These are phyloP conservation scores for Embiotoca jacksoni DNA, from an alignment of 2,113 vertebrate species.

Conservation along the genomic window DNA sequence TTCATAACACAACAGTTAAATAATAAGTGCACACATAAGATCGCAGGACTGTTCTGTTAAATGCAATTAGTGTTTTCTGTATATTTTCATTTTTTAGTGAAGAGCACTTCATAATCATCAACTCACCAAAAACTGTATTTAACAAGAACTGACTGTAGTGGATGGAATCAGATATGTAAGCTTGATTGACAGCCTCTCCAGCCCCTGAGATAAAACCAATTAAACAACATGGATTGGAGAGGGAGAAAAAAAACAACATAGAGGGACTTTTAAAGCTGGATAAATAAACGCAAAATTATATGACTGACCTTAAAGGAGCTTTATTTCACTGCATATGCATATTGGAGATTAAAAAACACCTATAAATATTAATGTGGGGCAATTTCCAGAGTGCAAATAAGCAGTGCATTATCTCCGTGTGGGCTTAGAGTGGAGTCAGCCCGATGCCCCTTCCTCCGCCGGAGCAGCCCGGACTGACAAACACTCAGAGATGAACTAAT, in stretches of 20 bases:
- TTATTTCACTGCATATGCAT: slow-evolving; percentile 79
- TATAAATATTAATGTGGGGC: slow-evolving; percentile 85
- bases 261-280: slow-evolving; percentile 76
- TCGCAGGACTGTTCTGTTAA: slow-evolving; percentile 3
- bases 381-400: slow-evolving; percentile 82
- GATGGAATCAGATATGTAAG: slow-evolving; percentile 72
- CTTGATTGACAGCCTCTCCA: slow-evolving; percentile 81
- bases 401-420: slow-evolving; percentile 79
- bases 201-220: slow-evolving; percentile 75
- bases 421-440: slow-evolving; percentile 74
- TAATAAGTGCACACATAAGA: background rate
- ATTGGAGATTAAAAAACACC: slow-evolving; percentile 81
- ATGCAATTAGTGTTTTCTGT: background rate
- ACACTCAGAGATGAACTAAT: slow-evolving; percentile 69
- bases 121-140: slow-evolving; percentile 57
- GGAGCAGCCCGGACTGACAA: slow-evolving; percentile 54
- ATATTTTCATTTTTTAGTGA: slow-evolving; percentile 5
- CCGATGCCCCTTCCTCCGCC: slow-evolving; percentile 51
- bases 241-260: slow-evolving; percentile 37
- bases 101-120: slow-evolving; percentile 35
- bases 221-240: slow-evolving; percentile 71
- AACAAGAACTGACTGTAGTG: slow-evolving; percentile 62
- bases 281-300: slow-evolving; percentile 83
- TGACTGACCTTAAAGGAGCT: slow-evolving; percentile 80
- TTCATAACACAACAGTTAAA: background rate